These are phyloP conservation scores for Eupleurogrammus muticus DNA, from an alignment of 2,797 vertebrate genomes.

Conservation along the genomic window DNA sequence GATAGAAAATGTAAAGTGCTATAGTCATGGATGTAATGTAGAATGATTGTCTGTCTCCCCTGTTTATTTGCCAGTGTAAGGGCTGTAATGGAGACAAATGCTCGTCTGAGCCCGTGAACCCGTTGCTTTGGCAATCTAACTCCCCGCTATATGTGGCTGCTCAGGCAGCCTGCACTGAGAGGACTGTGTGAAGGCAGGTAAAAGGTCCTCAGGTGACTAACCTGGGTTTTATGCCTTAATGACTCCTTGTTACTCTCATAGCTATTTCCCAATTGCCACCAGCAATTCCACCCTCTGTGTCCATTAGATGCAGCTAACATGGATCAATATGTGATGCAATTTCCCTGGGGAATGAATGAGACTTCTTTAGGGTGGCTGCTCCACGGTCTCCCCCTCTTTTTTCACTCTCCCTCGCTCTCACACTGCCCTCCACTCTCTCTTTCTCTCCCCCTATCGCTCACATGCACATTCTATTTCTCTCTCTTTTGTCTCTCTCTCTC, in stretches of 20 bases:
- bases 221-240: conserved; percentile 79
- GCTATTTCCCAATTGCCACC: conserved; percentile 78
- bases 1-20: conserved; percentile 81
- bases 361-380: conserved; percentile 59
- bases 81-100: conserved; percentile 82
- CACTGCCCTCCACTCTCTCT: not conserved
- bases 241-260: conserved; percentile 80
- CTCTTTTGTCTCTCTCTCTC: conserved; percentile 8
- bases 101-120: conserved; percentile 64
- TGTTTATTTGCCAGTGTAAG: conserved; percentile 78
- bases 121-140: conserved; percentile 51
- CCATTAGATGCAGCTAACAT: conserved; percentile 74
- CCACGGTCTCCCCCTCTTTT: conserved; percentile 38
- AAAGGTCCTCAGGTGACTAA: conserved; percentile 75
- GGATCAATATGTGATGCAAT: conserved; percentile 80
- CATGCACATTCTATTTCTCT: too few species aligned
- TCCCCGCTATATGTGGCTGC: conserved; percentile 21
- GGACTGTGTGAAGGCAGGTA: conserved; percentile 58
- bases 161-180: conserved; percentile 22
- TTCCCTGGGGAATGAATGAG: conserved; percentile 65
- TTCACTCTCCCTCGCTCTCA: not conserved
- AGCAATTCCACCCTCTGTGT: conserved; percentile 71
- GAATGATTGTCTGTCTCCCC: conserved; percentile 82
- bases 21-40: conserved; percentile 80
- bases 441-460: too few species aligned